Percentiles rank a stretch among this genome's conserved stretches.
These are phyloP conservation scores for Epinotia demarniana DNA, from an alignment of 2,888 invertebrate genomes.

Conservation along the genomic window DNA sequence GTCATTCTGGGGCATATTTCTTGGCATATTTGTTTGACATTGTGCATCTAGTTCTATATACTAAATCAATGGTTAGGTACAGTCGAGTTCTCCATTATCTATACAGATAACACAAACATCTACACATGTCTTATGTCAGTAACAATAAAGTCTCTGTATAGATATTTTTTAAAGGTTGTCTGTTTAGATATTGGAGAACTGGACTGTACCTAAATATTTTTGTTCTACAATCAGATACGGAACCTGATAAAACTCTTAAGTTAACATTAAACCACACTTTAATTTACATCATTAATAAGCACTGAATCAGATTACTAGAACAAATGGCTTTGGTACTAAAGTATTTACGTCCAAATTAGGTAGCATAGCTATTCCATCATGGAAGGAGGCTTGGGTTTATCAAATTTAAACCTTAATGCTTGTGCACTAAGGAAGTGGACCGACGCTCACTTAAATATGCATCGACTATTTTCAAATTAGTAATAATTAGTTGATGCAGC, in stretches of 20 bases:
- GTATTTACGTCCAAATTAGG: neutral
- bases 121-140: no score
- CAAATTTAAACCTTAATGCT: neutral
- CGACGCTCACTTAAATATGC: neutral
- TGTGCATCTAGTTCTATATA: no score
- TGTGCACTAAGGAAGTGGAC: neutral
- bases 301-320: neutral
- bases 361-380: neutral
- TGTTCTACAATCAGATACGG: neutral
- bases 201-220: no score
- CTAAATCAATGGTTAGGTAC: no score
- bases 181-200: no score
- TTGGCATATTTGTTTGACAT: no score
- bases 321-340: neutral
- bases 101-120: no score
- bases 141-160: no score
- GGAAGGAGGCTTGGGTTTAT: neutral
- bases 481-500: constrained; percentile 51
- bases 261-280: constrained; percentile 1
- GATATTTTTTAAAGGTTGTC: no score
- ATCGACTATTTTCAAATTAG: constrained; percentile 58
- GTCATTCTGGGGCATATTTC: no score
- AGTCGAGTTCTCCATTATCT: no score
- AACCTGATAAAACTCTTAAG: constrained; percentile 1
- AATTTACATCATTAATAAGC: neutral